A percentile compares a stretch with the other conserved stretches of the same genome.
Evolutionary conservation across 2,113 vertebrate genomes (phyloP).

Genomic region (Ictalurus furcatus): DNA sequence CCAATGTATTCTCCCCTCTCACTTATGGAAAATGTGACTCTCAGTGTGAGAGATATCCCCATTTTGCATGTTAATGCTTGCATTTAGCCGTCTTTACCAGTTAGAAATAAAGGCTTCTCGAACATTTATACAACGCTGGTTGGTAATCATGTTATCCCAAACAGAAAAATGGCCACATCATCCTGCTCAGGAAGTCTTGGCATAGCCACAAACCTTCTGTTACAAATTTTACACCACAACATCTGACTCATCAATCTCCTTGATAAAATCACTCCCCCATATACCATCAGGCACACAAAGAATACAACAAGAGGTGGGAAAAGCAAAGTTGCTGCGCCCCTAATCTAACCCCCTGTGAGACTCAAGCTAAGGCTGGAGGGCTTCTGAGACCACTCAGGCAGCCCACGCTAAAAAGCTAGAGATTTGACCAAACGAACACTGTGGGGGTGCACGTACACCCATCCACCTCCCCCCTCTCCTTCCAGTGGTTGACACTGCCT

Average conservation of each 20-base stretch:
- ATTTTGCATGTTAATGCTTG: conserved; percentile 75
- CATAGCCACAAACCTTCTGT: not conserved
- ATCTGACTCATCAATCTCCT: conserved; percentile 17
- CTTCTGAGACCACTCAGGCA: conserved; percentile 57
- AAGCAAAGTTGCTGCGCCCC: conserved; percentile 69
- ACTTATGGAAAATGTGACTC: conserved; percentile 78
- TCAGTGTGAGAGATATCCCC: conserved; percentile 69
- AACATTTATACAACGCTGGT: conserved; percentile 21
- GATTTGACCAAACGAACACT: conserved; percentile 47
- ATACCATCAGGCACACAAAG: not conserved
- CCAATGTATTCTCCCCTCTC: conserved; percentile 68
- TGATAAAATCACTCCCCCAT: conserved; percentile 48
- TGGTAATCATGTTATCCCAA: not conserved
- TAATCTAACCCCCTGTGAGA: conserved; percentile 76
- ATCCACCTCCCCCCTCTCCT: conserved; percentile 5
- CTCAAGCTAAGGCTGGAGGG: conserved; percentile 61
- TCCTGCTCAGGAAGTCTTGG: conserved; percentile 13
- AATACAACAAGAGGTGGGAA: conserved; percentile 23
- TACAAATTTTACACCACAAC: conserved; percentile 20
- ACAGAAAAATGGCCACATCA: not conserved
- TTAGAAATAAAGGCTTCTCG: conserved; percentile 61
- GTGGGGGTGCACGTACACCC: conserved; percentile 66
- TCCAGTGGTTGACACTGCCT: conserved; percentile 65
- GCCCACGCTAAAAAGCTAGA: conserved; percentile 64
- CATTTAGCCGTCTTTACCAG: conserved; percentile 65